Conservation (phyloP, 2,888 invertebrate species). For the Sclerodermus sp. region DNA sequence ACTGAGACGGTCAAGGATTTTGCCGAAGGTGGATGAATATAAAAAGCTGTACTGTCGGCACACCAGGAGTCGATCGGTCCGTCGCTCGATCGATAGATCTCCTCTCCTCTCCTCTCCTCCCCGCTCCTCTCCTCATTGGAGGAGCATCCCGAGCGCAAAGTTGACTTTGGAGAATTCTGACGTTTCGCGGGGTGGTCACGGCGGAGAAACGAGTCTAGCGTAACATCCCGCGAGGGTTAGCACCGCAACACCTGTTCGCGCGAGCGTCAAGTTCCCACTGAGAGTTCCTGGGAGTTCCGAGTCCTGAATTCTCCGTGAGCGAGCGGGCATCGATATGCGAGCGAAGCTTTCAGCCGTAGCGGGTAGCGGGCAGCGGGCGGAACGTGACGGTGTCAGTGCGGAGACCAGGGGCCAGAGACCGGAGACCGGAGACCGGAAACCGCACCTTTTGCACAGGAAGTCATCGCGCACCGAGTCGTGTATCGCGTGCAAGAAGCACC, state of each 20-base stretch:
- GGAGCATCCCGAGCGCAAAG: too few relatives aligned
- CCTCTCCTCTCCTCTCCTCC: too few relatives aligned
- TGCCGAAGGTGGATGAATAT: too few relatives aligned
- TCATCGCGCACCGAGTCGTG: slow-evolving; percentile 24
- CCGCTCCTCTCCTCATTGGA: too few relatives aligned
- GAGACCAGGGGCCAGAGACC: slow-evolving; percentile 13
- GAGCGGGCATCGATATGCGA: slow-evolving; percentile 27
- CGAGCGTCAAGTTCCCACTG: slow-evolving; percentile 20
- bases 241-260: slow-evolving; percentile 20
- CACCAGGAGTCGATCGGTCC: too few relatives aligned
- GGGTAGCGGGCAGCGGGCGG: neutral
- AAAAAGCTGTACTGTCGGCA: too few relatives aligned
- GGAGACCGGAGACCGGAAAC: slow-evolving; percentile 45
- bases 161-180: too few relatives aligned
- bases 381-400: slow-evolving; percentile 3
- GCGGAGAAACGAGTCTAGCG: too few relatives aligned
- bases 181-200: too few relatives aligned
- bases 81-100: too few relatives aligned
- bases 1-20: too few relatives aligned
- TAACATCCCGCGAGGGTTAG: neutral
- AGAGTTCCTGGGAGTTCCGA: slow-evolving; percentile 4
- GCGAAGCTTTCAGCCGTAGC: too few relatives aligned
- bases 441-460: slow-evolving; percentile 50
- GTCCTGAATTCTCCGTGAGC: slow-evolving; percentile 18
- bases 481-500: neutral